A percentile compares a stretch with the other conserved stretches of the same genome.
Evolutionary conservation across 2,113 vertebrate genomes (phyloP).

Genomic region (Sclerurus mexicanus): DNA sequence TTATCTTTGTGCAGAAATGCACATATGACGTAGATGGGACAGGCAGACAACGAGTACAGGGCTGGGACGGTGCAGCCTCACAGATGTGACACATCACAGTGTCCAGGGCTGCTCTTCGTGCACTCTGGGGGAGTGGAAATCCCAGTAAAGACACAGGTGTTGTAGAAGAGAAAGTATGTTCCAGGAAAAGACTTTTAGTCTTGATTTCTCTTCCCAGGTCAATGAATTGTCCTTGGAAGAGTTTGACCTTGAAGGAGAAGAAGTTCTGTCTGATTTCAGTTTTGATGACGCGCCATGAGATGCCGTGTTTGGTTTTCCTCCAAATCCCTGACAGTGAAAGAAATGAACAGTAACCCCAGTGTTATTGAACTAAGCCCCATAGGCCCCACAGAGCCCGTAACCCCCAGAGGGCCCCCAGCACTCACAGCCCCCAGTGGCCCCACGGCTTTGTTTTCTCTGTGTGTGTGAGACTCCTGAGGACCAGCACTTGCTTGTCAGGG

Average conservation of each 20-base stretch:
- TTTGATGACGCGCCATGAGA: not conserved
- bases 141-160: not conserved
- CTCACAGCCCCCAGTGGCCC: too few relatives aligned
- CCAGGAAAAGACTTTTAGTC: not conserved
- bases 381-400: not conserved
- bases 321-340: not conserved
- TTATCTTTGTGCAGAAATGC: not conserved
- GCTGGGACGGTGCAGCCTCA: not conserved
- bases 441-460: too few relatives aligned
- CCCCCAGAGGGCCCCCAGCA: too few relatives aligned
- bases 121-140: not conserved
- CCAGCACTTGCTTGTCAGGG: too few relatives aligned
- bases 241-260: conserved; percentile 22
- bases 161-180: not conserved
- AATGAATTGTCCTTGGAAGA: conserved; percentile 25
- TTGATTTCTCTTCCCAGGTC: conserved; percentile 29
- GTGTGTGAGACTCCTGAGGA: too few relatives aligned
- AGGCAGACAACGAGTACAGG: not conserved
- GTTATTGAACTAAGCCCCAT: not conserved
- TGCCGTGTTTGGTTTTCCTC: not conserved
- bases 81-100: not conserved
- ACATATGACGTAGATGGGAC: not conserved
- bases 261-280: conserved; percentile 48
- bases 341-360: not conserved
- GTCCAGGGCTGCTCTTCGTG: not conserved